These are phyloP conservation scores for Montipora sp. DNA, from an alignment of 64 coral and sea anemone species.

Conservation along the genomic window DNA sequence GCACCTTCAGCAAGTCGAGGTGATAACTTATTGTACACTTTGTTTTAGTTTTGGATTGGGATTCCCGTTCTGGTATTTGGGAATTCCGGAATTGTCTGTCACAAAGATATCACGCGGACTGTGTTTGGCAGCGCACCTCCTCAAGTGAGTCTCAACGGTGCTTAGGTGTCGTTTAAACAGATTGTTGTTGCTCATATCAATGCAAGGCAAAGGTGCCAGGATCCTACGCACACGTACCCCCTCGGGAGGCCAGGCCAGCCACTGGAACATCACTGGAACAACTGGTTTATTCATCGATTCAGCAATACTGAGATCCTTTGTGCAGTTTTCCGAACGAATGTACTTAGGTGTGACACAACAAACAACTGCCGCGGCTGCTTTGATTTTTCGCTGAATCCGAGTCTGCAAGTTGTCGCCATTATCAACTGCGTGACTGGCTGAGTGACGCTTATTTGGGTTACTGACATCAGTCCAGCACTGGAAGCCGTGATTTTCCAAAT, in stretches of 20 bases:
- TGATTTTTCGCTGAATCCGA: conserved; percentile 86
- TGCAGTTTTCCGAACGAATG: conserved; percentile 91
- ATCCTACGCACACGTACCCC: conserved; percentile 77
- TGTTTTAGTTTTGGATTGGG: background rate
- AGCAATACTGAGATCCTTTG: conserved; percentile 82
- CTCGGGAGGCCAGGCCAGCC: conserved; percentile 91
- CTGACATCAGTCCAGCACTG: conserved; percentile 84
- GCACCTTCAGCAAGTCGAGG: too few species aligned
- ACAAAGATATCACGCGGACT: background rate
- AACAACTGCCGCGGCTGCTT: conserved; percentile 69
- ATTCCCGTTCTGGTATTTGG: background rate
- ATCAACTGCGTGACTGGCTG: background rate
- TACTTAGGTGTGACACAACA: conserved; percentile 93
- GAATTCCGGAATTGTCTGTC: background rate
- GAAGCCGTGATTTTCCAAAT: conserved; percentile 82
- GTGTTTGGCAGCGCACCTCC: conserved; percentile 18
- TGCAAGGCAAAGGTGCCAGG: conserved; percentile 66
- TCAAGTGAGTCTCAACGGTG: conserved; percentile 60
- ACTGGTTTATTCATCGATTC: conserved; percentile 80
- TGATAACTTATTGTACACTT: background rate
- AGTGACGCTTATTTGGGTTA: conserved; percentile 58
- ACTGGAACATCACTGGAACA: conserved; percentile 88
- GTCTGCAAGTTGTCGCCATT: conserved; percentile 69
- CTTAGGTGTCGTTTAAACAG: conserved; percentile 72
- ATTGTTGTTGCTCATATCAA: conserved; percentile 95